These are phyloP conservation scores for Dasyornis broadbenti DNA, from an alignment of 2,113 vertebrate species.

Conservation along the genomic window DNA sequence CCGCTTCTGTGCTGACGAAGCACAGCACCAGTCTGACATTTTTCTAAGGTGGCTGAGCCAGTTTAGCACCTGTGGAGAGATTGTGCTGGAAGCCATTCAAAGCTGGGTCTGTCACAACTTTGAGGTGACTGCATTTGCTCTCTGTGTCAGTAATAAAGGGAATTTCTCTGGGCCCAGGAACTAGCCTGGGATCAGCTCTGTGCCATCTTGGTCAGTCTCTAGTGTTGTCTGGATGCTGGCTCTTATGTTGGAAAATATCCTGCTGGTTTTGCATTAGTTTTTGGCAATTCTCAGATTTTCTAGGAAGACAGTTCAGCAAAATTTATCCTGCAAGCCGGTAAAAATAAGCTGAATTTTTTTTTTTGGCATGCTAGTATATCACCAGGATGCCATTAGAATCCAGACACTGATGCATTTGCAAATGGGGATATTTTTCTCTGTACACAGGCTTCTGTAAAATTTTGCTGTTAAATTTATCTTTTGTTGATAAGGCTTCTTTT, in stretches of 20 bases:
- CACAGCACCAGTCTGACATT: not conserved
- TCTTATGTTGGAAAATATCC: not conserved
- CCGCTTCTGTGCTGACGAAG: accelerated
- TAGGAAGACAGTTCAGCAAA: conserved; percentile 6
- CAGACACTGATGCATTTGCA: not conserved
- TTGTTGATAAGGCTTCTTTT: not conserved
- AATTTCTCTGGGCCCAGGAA: not conserved
- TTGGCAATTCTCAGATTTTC: conserved; percentile 17
- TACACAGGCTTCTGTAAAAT: not conserved
- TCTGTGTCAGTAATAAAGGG: not conserved
- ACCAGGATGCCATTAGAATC: not conserved
- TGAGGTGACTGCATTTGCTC: not conserved
- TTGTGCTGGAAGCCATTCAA: accelerated
- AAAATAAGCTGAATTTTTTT: not conserved
- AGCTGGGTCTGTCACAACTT: accelerated
- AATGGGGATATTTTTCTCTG: not conserved
- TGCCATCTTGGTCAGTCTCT: not conserved
- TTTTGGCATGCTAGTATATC: not conserved
- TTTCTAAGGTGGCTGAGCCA: not conserved
- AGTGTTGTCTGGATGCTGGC: not conserved
- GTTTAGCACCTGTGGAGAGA: not conserved
- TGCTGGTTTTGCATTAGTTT: not conserved
- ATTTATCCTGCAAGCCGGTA: not conserved
- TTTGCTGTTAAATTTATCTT: not conserved
- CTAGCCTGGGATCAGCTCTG: not conserved